Evolutionary conservation across 2,888 invertebrate genomes (phyloP).

Genomic region (Lasiommata megera): DNA sequence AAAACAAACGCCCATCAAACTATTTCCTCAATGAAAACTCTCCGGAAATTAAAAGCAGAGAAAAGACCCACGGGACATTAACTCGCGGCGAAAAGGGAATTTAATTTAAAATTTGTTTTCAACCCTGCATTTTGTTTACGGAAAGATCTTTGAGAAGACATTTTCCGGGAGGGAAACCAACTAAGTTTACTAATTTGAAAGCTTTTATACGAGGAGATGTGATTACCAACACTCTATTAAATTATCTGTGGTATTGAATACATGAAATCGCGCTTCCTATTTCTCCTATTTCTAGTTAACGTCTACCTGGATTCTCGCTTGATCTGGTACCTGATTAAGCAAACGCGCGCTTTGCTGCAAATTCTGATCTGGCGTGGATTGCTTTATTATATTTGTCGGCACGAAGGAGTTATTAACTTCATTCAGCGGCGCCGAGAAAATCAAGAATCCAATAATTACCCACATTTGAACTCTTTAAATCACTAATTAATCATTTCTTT

Average conservation of each 20-base stretch:
- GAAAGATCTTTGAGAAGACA: constrained; percentile 35
- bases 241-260: background rate
- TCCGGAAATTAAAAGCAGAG: constrained; percentile 76
- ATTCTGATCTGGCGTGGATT: no score
- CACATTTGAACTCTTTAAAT: no score
- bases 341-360: no score
- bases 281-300: no score
- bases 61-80: constrained; percentile 70
- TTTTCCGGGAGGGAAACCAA: constrained; percentile 25
- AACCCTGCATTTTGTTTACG: constrained; percentile 55
- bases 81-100: constrained; percentile 62
- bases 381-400: no score
- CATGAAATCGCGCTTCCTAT: background rate
- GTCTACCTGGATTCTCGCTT: no score
- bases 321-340: no score
- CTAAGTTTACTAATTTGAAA: constrained; percentile 30
- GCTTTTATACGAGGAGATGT: constrained; percentile 19
- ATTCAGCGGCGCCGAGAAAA: no score
- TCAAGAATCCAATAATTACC: no score
- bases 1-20: constrained; percentile 55
- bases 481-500: no score
- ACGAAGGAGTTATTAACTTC: no score
- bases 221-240: background rate
- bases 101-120: constrained; percentile 67
- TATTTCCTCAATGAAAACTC: constrained; percentile 70